Conservation (phyloP, 2,113 vertebrate species). For the Actinemys pallida region DNA sequence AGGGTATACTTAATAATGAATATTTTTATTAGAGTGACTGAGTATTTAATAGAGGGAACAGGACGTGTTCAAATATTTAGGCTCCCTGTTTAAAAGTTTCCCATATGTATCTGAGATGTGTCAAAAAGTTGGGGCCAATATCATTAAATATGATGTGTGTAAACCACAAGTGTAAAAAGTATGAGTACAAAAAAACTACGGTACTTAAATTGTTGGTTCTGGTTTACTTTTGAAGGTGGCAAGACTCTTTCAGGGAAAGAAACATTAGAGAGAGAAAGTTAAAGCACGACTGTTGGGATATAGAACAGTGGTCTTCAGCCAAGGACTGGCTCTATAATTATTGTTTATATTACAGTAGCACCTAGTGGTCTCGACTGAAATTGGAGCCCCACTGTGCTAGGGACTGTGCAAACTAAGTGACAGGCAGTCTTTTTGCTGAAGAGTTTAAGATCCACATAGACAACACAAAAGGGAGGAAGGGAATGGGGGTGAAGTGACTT, state of each 20-base stretch:
- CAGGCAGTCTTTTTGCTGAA: neutral
- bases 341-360: slow-evolving; percentile 51
- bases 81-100: neutral
- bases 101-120: neutral
- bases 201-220: neutral
- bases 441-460: slow-evolving; percentile 48
- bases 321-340: slow-evolving; percentile 51
- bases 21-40: slow-evolving; percentile 29
- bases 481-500: neutral
- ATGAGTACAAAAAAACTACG: neutral
- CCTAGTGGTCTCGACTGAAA: neutral
- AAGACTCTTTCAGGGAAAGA: neutral
- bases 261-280: slow-evolving; percentile 2
- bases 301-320: slow-evolving; percentile 14
- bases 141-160: neutral
- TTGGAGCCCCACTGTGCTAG: slow-evolving; percentile 23
- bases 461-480: neutral
- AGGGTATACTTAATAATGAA: slow-evolving; percentile 21
- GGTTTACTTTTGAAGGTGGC: slow-evolving; percentile 47
- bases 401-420: neutral
- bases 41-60: neutral
- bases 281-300: slow-evolving; percentile 33
- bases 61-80: neutral
- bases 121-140: neutral
- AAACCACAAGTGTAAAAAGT: neutral